These are phyloP conservation scores for Linnaemya tessellans DNA, from an alignment of 2,888 invertebrate genomes.

Conservation along the genomic window DNA sequence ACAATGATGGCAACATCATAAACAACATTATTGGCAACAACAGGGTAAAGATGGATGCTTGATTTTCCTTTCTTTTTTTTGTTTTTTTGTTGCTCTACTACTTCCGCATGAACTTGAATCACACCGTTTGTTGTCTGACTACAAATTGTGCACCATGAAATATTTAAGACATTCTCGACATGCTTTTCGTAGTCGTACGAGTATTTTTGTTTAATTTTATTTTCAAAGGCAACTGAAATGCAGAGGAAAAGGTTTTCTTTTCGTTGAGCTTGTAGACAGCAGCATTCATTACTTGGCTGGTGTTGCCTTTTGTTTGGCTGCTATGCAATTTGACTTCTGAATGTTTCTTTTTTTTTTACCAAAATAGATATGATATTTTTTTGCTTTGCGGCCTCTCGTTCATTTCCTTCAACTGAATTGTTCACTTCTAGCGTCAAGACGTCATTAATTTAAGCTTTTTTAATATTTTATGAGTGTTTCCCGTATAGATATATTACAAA, in stretches of 20 bases:
- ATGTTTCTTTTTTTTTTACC: conserved; percentile 11
- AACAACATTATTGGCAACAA: conserved; percentile 21
- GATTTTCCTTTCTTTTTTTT: too few relatives aligned
- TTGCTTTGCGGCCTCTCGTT: background rate
- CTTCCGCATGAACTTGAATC: conserved; percentile 62
- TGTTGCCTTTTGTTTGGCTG: conserved; percentile 11
- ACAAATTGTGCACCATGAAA: conserved; percentile 46
- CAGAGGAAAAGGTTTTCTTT: background rate
- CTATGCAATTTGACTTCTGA: background rate
- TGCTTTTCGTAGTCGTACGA: background rate
- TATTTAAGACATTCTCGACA: conserved; percentile 49
- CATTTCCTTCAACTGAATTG: background rate
- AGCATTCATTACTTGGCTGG: conserved; percentile 35
- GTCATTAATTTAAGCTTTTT: background rate
- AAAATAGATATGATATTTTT: background rate
- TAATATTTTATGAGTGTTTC: too few relatives aligned
- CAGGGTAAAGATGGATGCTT: background rate
- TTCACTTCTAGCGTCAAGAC: background rate
- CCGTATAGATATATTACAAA: background rate
- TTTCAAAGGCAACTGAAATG: background rate
- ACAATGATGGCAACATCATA: conserved; percentile 12
- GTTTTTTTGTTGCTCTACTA: conserved; percentile 22
- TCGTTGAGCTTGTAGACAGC: background rate
- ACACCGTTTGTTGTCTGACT: conserved; percentile 5
- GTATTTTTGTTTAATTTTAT: conserved; percentile 10